Base-by-base conservation (phyloP, 2,888 invertebrate species). In the Aleiodes leptofemur region DNA sequence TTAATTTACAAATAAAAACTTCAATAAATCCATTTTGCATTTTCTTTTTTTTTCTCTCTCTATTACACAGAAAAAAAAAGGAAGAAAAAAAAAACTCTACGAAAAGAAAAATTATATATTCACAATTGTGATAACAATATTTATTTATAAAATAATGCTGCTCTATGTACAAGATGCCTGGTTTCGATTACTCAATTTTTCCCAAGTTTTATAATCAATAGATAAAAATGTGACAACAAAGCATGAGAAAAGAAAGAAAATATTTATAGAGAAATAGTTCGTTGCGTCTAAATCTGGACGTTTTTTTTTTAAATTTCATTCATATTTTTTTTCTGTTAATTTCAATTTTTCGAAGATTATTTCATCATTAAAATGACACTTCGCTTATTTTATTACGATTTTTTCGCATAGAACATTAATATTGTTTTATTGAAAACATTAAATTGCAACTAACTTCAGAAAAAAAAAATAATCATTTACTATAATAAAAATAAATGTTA, bases 61-160 rank as follows among this genome's bases (percentile, higher is more conserved):
- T 48, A 8, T 50, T 31, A 50, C 14, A 9, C 9, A 43, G 11
- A 59, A 23, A 8, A 13, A 13, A 13, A 9, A 31, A 7, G 3
- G 11, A 23, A 16, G 7, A 31, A 23, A n/a, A 11, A 29, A 34
- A 16, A 11, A 38, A 38, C 29, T n/a, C 5, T 61, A 38, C 31
- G 11, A 34, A 34, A 55, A 23, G 23, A 23, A 38, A 16, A 80
- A 82, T 80, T 77, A 55, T 55, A 55, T 55, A 55, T n/a, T n/a
- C 55, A 83, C 83, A 81, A 82, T 59, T 76, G 70, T 80, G 78
- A 79, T 84, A 83, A 84, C 81, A 84, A 83, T 82, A 74, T 78
- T 81, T 61, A 61, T 81, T 81, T 79, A 83, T 81, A 84, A 84
- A 84, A 84, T 83, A 84, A 83, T 78, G 77, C 80, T 83, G 80